phyloP scores from a whole-genome alignment of 1,140 invertebrate species.

The Anagrus nilaparvatae region DNA sequence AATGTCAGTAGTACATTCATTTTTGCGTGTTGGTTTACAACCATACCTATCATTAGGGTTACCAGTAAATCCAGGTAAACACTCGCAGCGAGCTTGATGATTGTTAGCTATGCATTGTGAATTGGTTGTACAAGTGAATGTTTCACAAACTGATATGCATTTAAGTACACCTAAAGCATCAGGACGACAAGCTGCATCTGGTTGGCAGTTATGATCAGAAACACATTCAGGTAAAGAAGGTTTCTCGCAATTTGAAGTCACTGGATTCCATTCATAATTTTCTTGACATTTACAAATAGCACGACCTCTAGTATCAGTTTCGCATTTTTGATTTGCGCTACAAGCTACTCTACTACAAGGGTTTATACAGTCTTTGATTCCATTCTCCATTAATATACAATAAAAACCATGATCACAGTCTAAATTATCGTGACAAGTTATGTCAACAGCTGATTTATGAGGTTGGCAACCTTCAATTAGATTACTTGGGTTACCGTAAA shows the following conservation, averaged over 20 bases:
- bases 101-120: conserved; percentile 65
- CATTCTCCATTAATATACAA: conserved; percentile 48
- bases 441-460: conserved; percentile 40
- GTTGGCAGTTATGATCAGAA: conserved; percentile 58
- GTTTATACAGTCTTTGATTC: conserved; percentile 58
- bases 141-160: conserved; percentile 64
- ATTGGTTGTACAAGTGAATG: conserved; percentile 73
- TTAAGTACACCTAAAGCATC: conserved; percentile 78
- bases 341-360: conserved; percentile 70
- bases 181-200: conserved; percentile 58
- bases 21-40: conserved; percentile 57
- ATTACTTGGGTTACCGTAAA: conserved; percentile 68
- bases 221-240: conserved; percentile 73
- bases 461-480: conserved; percentile 65
- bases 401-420: conserved; percentile 59
- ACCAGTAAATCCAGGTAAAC: conserved; percentile 66
- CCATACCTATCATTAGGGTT: conserved; percentile 83
- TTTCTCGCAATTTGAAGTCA: conserved; percentile 69
- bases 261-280: conserved; percentile 71
- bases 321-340: conserved; percentile 70
- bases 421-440: conserved; percentile 52
- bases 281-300: conserved; percentile 68
- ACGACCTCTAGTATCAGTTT: conserved; percentile 50
- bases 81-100: conserved; percentile 70
- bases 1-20: conserved; percentile 66